Conservation (phyloP, 2,113 vertebrate genomes). For the Microtus ochrogaster region DNA sequence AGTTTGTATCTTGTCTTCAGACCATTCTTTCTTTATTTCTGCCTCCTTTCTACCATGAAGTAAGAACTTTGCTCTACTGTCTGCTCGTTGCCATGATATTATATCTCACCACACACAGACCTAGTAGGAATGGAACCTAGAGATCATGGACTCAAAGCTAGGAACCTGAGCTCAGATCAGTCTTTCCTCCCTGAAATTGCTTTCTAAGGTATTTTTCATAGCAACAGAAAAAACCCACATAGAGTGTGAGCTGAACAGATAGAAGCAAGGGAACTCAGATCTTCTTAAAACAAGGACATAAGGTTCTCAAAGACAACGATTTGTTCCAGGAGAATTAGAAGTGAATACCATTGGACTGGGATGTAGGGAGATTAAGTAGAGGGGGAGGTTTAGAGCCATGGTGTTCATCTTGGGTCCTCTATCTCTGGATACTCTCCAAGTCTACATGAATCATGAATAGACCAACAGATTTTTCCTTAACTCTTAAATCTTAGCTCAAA, state of each 20-base stretch:
- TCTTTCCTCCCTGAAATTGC: neutral
- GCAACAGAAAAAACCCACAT: neutral
- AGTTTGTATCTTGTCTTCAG: neutral
- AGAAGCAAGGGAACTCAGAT: neutral
- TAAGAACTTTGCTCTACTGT: neutral
- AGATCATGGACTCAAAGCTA: neutral
- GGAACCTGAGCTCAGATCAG: neutral
- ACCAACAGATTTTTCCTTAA: neutral
- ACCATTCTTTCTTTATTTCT: neutral
- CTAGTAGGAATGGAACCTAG: neutral
- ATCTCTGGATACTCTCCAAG: neutral
- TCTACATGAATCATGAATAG: neutral
- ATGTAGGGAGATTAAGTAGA: neutral
- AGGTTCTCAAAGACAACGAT: neutral
- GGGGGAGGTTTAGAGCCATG: neutral
- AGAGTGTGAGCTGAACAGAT: neutral
- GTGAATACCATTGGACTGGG: no score
- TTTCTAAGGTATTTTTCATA: neutral
- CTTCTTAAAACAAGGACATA: neutral
- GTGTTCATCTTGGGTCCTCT: no score
- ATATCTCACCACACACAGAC: neutral
- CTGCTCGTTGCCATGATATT: neutral
- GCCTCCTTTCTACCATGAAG: neutral
- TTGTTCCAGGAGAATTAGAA: neutral
- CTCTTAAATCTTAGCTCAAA: neutral